Evolutionary conservation across 1,140 invertebrate species (phyloP).

Genomic region (Orchesella cincta): DNA sequence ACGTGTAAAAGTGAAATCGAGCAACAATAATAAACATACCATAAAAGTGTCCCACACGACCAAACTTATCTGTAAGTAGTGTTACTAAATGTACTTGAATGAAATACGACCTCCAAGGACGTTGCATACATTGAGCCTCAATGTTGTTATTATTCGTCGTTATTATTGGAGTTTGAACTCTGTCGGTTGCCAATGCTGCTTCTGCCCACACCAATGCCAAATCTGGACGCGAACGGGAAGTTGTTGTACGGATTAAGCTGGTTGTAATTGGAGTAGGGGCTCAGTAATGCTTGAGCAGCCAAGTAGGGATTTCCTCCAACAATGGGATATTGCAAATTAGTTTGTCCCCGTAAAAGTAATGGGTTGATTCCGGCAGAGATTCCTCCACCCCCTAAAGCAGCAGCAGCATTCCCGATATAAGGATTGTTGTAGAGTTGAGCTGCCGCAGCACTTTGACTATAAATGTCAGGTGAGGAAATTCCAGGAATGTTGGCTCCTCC

Average conservation of each 20-base stretch:
- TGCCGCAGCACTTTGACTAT: conserved; percentile 6
- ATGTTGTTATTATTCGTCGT: neutral
- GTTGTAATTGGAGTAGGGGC: conserved; percentile 40
- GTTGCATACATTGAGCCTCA: neutral
- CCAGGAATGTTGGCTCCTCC: conserved; percentile 34
- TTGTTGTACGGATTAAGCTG: conserved; percentile 38
- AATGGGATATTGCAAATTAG: conserved; percentile 30
- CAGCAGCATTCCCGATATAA: conserved; percentile 16
- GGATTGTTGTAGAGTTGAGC: conserved; percentile 38
- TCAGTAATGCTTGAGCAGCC: conserved; percentile 32
- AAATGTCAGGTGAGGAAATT: conserved; percentile 5
- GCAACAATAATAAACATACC: too few species aligned
- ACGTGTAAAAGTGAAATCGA: too few species aligned
- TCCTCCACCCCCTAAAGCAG: conserved; percentile 23
- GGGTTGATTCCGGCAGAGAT: conserved; percentile 36
- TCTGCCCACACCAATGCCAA: conserved; percentile 39
- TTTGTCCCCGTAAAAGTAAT: conserved; percentile 31
- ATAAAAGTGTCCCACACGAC: too few species aligned
- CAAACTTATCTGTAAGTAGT: too few species aligned
- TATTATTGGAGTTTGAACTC: conserved; percentile 23
- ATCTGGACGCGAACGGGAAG: conserved; percentile 43
- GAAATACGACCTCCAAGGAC: too few species aligned
- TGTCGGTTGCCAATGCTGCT: conserved; percentile 10
- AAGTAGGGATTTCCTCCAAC: conserved; percentile 22
- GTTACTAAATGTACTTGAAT: too few species aligned